Conservation (phyloP, 2,888 invertebrate species). For the Eudasyphora cyanicolor region DNA sequence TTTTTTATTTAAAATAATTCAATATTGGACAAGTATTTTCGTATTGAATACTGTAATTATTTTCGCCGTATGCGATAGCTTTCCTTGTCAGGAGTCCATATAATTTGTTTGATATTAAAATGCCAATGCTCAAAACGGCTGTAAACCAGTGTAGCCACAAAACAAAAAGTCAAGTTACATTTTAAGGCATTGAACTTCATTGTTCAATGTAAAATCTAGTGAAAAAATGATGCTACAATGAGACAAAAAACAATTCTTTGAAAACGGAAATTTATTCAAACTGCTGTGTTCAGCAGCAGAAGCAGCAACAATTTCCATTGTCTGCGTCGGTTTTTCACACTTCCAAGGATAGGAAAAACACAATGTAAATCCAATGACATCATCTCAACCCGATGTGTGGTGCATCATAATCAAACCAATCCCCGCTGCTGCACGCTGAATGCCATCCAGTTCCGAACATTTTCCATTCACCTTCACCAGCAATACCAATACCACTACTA, state of each 20-base stretch:
- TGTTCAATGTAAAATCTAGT: neutral
- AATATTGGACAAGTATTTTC: no score
- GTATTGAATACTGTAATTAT: no score
- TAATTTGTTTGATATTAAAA: no score
- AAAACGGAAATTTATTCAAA: constrained; percentile 11
- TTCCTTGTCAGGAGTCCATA: no score
- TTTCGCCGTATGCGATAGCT: no score
- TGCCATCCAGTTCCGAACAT: neutral
- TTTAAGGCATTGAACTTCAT: constrained; percentile 27
- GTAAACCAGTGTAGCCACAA: no score
- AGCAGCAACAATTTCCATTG: neutral
- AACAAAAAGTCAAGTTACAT: constrained; percentile 2
- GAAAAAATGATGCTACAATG: neutral
- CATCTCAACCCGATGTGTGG: constrained; percentile 4
- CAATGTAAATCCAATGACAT: neutral
- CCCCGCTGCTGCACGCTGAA: neutral
- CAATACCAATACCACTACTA: neutral
- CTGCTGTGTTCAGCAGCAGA: no score
- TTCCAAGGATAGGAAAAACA: neutral
- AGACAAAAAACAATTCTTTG: neutral
- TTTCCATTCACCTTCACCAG: constrained; percentile 18
- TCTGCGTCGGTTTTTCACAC: neutral
- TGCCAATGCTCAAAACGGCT: no score
- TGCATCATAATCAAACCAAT: neutral
- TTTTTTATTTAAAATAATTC: no score